Base-by-base conservation (phyloP, 2,113 vertebrate genomes). In the Elephantulus edwardii region DNA sequence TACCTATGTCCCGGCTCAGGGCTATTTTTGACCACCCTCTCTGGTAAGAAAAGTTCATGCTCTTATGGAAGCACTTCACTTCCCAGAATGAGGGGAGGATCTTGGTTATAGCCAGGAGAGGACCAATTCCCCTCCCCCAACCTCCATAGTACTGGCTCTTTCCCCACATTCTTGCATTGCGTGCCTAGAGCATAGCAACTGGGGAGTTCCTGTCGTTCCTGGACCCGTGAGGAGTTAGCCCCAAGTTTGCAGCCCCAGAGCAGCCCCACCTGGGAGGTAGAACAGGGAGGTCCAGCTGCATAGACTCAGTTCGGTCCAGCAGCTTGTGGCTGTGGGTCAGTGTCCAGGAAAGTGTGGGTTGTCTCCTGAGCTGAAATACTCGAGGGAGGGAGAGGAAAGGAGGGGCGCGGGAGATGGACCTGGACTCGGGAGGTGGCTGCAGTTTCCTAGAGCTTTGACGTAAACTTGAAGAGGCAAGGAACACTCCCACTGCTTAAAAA, bases 361-460 rank as follows among this genome's bases (percentile, higher is more conserved):
- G 54, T 58, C 86, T 92, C 60, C 89, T 8, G 62, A 71, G 81
- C 52, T 1, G 28, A 71, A 76, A 46, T 52, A 38, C 71, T 52
- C 8, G 26, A 70, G 42, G 72, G 38, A 77, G 68, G 38, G 58
- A 72, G 85, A 20, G 13, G 14, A 17, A 81, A 72, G 66, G 75
- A 80, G 77, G 62, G 68, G 24, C 19, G 86, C 40, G 33, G 79
- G 82, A 90, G 71, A 50, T 4, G 71, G 89, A 77, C 66, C 50
- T 83, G 85, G 83, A 81, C 62, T 81, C 84, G 79, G 77, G 95
- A 76, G 77, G 95, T 77, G 91, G 93, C 35, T 6, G 94, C 90
- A 58, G 82, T 74, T 93, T 86, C 74, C 88, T 11, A 42, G 94
- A 46, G 94, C 93, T 95, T 97, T 96, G 97, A 97, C 90, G 95